Evolutionary conservation across 2,113 vertebrate species (phyloP), one percentile per base, ranked within the genome.

Genomic region (Nothoprocta pentlandii): DNA sequence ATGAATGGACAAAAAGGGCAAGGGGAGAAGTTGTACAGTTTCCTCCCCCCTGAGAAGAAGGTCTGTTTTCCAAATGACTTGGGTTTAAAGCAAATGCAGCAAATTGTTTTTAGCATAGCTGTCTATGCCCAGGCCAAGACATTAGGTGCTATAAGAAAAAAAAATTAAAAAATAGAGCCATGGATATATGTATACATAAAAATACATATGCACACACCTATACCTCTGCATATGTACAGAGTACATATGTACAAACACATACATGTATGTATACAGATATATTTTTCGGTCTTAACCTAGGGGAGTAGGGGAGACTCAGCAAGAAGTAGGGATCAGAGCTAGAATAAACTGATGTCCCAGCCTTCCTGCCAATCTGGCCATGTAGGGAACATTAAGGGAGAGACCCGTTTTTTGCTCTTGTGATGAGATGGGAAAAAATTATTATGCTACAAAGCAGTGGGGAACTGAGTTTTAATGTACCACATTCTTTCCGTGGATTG

Each of bases 51-150:
- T 3, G 11, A 16, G 46, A 78, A 67, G 30, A 68, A 88, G 28
- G 5, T 28, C 16, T 36, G 1, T 56, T 64, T 91, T 36, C 69
- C 39, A 44, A 62, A 76, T 73, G 25, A 58, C 10, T 2, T 10
- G 13, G 0, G 0, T 56, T 75, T 64, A 51, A 47, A 28, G 22
- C 75, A 32, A 82, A 41, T 3, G 9, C 51, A 13, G 0, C 4
- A 12, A 10, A 1, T 47, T 79, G 13, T 68, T 89, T 79, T 73
- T 39, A 39, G 20, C 56, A 41, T 54, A 71, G 14, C 2, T 19
- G 1, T 21, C 13, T 56, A 11, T 58, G 44, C 20, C 8, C 3
- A 10, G 71, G 56, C 4, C 12, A 91, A 81, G 73, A 22, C 12
- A 32, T 10, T 90, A 2, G 0, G 42, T 78, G 42, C n/a, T 53